Base-by-base conservation (phyloP, 2,797 vertebrate species). In the Dallia pectoralis region DNA sequence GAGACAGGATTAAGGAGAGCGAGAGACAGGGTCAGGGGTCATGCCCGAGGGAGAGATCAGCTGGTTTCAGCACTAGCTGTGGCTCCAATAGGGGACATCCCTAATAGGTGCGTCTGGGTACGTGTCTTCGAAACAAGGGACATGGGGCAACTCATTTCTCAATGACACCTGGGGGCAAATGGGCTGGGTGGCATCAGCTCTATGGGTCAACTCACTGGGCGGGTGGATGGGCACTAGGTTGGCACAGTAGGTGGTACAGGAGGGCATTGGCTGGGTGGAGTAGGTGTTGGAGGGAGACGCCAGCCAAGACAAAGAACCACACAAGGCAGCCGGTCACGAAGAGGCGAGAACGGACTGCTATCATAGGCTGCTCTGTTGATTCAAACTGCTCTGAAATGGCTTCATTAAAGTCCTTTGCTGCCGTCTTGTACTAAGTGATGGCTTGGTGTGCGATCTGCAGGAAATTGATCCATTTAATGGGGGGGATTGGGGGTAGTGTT, bases 51-150 rank as follows among this genome's bases (percentile, higher is more conserved):
- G 70, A 30, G 67, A 47, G 64, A 77, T 83, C 53, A 86, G 64
- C 72, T 40, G 25, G 30, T 62, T 80, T 82, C 74, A 81, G 85
- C 87, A 83, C 84, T 64, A 79, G 74, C 1, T 89, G 69, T 67
- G 83, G 77, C 64, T 72, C 4, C 51, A 84, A 85, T 8, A 76
- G 79, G 78, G 73, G 78, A 81, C 79, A 87, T 74, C 86, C 84
- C 81, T 16, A 22, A 73, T 73, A 83, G 79, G 84, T 78, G 67
- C 4, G 4, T 86, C 69, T 84, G 82, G 81, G 70, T 84, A 82
- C 80, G 71, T 75, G 70, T 85, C 74, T 83, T 71, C 48, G 71
- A 64, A 80, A 83, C 75, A 83, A 25, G 83, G 18, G 64, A 70
- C 18, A 14, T n/a, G 71, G 44, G 18, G 49, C 40, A 22, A 69